Conservation (phyloP, 2,888 invertebrate genomes). For the Galerucella calmariensis region DNA sequence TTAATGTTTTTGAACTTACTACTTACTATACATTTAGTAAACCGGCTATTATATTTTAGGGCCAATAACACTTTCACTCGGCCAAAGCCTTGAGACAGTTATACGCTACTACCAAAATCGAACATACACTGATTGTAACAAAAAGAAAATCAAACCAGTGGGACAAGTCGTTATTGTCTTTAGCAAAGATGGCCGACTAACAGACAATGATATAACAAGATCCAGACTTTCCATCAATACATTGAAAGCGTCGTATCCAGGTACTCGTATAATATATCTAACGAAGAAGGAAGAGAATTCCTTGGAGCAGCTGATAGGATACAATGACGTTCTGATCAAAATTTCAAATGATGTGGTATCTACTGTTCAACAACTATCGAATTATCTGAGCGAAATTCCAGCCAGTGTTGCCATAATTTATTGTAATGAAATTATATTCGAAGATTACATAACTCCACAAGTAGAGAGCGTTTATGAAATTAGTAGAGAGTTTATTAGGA, state of each 20-base stretch:
- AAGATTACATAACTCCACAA: conserved; percentile 71
- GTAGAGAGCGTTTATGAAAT: conserved; percentile 62
- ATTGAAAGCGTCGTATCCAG: conserved; percentile 66
- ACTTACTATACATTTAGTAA: conserved; percentile 28
- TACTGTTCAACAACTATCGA: conserved; percentile 54
- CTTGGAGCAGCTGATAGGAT: conserved; percentile 46
- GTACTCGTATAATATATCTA: conserved; percentile 69
- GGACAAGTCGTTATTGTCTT: conserved; percentile 69
- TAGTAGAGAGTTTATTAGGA: conserved; percentile 58
- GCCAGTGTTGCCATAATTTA: conserved; percentile 58
- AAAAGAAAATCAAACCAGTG: conserved; percentile 61
- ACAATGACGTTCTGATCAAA: conserved; percentile 67
- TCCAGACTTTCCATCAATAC: conserved; percentile 65
- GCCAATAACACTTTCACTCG: conserved; percentile 68
- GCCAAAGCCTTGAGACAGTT: conserved; percentile 66
- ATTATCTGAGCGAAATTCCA: conserved; percentile 56
- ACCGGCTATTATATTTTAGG: conserved; percentile 60
- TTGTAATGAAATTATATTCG: conserved; percentile 65
- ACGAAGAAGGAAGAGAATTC: conserved; percentile 59
- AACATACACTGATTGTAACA: conserved; percentile 61
- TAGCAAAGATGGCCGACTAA: conserved; percentile 59
- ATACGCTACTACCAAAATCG: conserved; percentile 66
- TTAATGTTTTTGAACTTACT: too few species aligned
- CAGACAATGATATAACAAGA: conserved; percentile 64
- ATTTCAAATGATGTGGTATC: conserved; percentile 50